These are phyloP conservation scores for Paramormyrops kingsleyae DNA, from an alignment of 2,113 vertebrate species.

Conservation along the genomic window DNA sequence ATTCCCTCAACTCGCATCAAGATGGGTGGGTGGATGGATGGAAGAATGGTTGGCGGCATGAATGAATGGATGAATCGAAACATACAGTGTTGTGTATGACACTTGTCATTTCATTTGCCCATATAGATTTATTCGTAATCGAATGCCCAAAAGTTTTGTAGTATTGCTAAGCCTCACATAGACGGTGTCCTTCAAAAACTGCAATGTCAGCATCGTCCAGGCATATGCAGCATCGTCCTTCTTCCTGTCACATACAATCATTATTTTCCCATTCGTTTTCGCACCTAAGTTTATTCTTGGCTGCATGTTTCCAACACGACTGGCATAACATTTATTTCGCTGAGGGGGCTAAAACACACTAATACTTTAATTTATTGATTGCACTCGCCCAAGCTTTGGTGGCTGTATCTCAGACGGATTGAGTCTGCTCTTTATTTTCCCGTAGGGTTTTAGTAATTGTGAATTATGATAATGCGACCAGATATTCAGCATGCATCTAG, in stretches of 20 bases:
- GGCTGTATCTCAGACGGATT: background rate
- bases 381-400: background rate
- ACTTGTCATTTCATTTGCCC: background rate
- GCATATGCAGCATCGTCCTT: background rate
- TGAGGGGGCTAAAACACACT: background rate
- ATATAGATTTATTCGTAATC: background rate
- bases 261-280: background rate
- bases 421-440: conserved; percentile 7
- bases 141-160: background rate
- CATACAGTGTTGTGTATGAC: background rate
- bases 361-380: conserved; percentile 11
- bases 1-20: background rate
- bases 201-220: background rate
- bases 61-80: background rate
- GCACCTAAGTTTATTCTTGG: background rate
- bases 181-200: background rate
- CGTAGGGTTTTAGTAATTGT: background rate
- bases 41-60: background rate
- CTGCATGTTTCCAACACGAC: background rate
- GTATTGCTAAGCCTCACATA: background rate
- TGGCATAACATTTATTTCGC: background rate
- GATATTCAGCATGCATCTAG: background rate
- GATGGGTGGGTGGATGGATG: background rate
- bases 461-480: background rate
- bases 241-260: background rate